Evolutionary conservation across 2,888 invertebrate species (phyloP).

Genomic region (Drosophila borborema): DNA sequence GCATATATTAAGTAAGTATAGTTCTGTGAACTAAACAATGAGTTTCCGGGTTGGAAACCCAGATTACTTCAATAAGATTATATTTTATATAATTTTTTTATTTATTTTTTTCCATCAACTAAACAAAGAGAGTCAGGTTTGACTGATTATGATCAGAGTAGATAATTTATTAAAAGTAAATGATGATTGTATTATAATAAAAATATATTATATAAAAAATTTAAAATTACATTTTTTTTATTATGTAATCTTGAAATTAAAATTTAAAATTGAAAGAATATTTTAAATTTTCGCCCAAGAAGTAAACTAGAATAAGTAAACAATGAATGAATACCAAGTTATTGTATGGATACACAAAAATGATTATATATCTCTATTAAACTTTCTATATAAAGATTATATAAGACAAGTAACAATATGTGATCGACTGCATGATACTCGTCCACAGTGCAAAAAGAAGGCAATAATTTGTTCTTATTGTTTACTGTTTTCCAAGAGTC

Average conservation of each 20-base stretch:
- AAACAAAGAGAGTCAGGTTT: background rate
- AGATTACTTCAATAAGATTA: background rate
- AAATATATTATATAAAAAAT: background rate
- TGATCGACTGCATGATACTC: background rate
- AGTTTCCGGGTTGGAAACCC: slow-evolving; percentile 1
- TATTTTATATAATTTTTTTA: too few species aligned
- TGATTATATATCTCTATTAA: background rate
- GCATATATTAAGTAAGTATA: background rate
- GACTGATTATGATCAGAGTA: background rate
- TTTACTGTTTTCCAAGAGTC: too few species aligned
- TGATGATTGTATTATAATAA: background rate
- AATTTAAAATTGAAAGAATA: background rate
- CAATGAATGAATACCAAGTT: background rate
- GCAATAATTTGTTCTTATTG: background rate
- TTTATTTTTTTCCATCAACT: background rate
- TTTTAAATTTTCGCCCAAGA: background rate
- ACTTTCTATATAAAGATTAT: background rate
- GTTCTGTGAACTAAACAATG: background rate
- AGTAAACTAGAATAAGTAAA: background rate
- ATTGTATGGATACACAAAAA: background rate
- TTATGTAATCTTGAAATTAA: background rate
- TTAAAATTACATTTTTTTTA: background rate
- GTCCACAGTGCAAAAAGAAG: background rate
- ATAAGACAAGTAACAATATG: background rate
- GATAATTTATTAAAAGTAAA: background rate